Conservation (phyloP, 2,888 invertebrate species). For the Pocota personata region DNA sequence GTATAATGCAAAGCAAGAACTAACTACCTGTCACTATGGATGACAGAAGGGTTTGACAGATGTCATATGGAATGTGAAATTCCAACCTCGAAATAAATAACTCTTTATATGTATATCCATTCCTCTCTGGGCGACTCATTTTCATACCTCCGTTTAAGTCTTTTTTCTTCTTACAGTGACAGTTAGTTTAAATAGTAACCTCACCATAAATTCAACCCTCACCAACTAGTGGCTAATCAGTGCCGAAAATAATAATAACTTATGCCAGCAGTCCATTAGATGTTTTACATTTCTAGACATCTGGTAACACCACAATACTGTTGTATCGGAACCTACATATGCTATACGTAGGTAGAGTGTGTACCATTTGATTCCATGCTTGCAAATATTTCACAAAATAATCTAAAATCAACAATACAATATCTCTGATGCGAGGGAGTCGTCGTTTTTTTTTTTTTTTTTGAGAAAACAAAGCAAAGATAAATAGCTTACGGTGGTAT, state of each 20-base stretch:
- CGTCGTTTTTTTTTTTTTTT: neutral
- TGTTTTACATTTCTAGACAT: neutral
- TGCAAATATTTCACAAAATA: neutral
- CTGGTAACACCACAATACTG: neutral
- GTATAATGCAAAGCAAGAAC: too few species aligned
- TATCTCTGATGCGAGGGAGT: neutral
- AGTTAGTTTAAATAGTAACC: too few species aligned
- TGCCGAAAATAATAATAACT: neutral
- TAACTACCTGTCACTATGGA: too few species aligned
- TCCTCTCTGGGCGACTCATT: too few species aligned
- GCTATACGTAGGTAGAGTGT: neutral
- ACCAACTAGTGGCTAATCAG: neutral
- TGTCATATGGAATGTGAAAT: too few species aligned
- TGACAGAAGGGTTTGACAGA: too few species aligned
- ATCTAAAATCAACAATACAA: neutral
- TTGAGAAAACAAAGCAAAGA: neutral
- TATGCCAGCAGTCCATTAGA: neutral
- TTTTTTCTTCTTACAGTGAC: too few species aligned
- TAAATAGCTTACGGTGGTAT: slow-evolving; percentile 15
- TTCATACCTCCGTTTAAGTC: too few species aligned
- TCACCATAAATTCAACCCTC: too few species aligned
- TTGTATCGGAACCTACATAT: neutral
- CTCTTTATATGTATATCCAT: too few species aligned
- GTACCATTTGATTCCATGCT: neutral
- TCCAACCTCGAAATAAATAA: too few species aligned